phyloP scores from a whole-genome alignment of 2,797 vertebrate genomes.

The Margarornis squamiger region DNA sequence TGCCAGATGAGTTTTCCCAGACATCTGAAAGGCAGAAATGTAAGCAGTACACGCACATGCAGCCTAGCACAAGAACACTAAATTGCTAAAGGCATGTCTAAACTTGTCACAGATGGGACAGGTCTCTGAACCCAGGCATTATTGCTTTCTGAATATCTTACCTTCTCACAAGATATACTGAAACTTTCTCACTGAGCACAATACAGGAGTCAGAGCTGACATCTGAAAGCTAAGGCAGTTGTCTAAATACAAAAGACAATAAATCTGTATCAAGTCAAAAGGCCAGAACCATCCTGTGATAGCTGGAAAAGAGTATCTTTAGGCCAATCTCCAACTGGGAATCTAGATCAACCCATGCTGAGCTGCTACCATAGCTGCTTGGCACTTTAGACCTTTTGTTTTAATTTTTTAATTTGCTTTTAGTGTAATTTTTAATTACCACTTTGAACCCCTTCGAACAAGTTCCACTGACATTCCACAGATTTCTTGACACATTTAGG shows the following conservation, averaged over 20 bases:
- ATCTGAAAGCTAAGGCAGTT: not conserved
- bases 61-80: not conserved
- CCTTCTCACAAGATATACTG: not conserved
- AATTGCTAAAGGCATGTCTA: not conserved
- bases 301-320: not conserved
- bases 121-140: not conserved
- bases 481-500: not conserved
- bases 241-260: not conserved
- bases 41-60: not conserved
- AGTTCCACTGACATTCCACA: not conserved
- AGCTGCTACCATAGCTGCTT: not conserved
- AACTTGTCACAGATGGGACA: not conserved
- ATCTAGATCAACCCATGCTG: not conserved
- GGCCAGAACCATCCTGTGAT: not conserved
- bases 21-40: not conserved
- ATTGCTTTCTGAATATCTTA: not conserved
- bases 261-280: conserved; percentile 31
- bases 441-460: not conserved
- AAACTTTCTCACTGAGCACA: not conserved
- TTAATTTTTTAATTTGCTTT: not conserved
- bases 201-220: not conserved
- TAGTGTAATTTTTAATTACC: not conserved
- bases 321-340: not conserved
- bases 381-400: not conserved
- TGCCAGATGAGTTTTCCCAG: not conserved